These are phyloP conservation scores for Chelonus formosanus DNA, from an alignment of 2,888 invertebrate genomes.

Conservation along the genomic window DNA sequence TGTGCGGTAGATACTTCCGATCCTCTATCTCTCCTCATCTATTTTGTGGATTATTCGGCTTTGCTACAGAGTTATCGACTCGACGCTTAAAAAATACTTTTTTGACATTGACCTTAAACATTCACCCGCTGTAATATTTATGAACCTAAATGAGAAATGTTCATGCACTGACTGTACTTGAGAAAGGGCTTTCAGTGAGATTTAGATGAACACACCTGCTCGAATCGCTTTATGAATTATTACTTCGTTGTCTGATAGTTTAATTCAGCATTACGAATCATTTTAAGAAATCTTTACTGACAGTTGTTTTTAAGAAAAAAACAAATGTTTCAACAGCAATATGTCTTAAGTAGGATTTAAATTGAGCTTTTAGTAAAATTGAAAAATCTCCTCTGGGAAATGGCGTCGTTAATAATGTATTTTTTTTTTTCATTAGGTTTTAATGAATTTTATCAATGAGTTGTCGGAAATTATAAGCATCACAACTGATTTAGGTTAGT, in stretches of 20 bases:
- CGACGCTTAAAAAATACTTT: not conserved
- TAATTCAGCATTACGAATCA: too few relatives aligned
- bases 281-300: too few relatives aligned
- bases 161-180: not conserved
- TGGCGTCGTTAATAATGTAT: not conserved
- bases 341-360: not conserved
- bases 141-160: not conserved
- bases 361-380: constrained; percentile 4
- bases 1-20: constrained; percentile 16
- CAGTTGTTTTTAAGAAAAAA: too few relatives aligned
- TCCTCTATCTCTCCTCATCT: constrained; percentile 57
- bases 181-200: not conserved
- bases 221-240: too few relatives aligned
- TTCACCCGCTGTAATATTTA: not conserved
- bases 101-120: not conserved
- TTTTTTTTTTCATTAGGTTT: not conserved
- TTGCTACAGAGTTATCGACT: constrained; percentile 8
- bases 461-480: too few relatives aligned
- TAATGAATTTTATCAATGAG: not conserved
- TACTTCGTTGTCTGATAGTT: too few relatives aligned
- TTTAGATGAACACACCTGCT: too few relatives aligned
- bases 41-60: constrained; percentile 44
- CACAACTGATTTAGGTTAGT: too few relatives aligned
- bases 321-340: not conserved
- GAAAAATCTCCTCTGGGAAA: not conserved